Conservation (phyloP, 2,888 invertebrate genomes). For the Cerastis rubricosa region DNA sequence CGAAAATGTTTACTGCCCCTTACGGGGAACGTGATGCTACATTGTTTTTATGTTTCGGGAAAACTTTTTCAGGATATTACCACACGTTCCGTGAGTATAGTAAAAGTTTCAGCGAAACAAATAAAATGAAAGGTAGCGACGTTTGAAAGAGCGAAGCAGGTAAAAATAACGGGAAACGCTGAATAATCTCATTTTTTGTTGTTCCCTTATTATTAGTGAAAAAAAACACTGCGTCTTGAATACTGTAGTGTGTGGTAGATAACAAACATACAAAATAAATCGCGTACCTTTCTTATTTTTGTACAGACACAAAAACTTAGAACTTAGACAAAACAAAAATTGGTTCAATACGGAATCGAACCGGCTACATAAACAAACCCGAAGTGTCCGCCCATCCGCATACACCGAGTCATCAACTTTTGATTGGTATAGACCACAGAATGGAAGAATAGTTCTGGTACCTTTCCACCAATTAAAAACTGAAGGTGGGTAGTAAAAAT, state of each 20-base stretch:
- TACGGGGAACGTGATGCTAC: conserved; percentile 32
- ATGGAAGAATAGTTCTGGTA: conserved; percentile 23
- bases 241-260: not conserved
- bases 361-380: not conserved
- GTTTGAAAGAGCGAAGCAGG: conserved; percentile 1
- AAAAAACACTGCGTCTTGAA: not conserved
- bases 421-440: conserved; percentile 37
- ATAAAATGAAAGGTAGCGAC: conserved; percentile 32
- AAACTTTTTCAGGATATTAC: conserved; percentile 52
- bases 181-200: conserved; percentile 25
- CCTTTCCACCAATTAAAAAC: conserved; percentile 58
- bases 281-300: not conserved
- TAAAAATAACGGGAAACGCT: conserved; percentile 41
- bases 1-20: conserved; percentile 29
- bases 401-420: conserved; percentile 11
- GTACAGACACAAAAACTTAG: not conserved
- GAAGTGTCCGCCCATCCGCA: not conserved
- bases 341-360: not conserved
- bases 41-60: conserved; percentile 46
- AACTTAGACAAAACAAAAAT: not conserved
- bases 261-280: not conserved
- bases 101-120: conserved; percentile 41
- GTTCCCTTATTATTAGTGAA: conserved; percentile 10
- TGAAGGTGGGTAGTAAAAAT: conserved; percentile 66
- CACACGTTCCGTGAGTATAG: conserved; percentile 38